A percentile compares a stretch with the other conserved stretches of the same genome.
These are phyloP conservation scores for Corydoras maculifer DNA, from an alignment of 2,113 vertebrate species.

Conservation along the genomic window DNA sequence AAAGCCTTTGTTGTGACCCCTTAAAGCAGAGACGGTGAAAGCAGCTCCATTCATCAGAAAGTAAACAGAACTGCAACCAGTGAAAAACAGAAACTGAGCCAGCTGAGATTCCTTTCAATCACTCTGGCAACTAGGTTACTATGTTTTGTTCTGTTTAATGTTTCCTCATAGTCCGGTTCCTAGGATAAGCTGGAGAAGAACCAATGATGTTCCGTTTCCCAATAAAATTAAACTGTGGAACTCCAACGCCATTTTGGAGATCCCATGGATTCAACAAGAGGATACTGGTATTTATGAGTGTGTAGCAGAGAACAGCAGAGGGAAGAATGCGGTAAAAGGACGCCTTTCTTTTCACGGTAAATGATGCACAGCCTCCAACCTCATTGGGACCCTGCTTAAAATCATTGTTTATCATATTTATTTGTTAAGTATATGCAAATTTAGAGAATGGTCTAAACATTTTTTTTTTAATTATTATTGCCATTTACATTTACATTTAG, in stretches of 20 bases:
- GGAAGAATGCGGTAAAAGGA: conserved; percentile 81
- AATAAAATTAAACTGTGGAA: conserved; percentile 82
- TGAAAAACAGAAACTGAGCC: background rate
- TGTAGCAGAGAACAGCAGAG: conserved; percentile 83
- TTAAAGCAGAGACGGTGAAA: too few relatives aligned
- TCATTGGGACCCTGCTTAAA: background rate
- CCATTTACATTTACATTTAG: too few relatives aligned
- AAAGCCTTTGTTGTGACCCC: too few relatives aligned
- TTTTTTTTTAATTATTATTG: too few relatives aligned
- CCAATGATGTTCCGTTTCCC: conserved; percentile 79
- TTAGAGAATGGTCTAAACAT: too few relatives aligned
- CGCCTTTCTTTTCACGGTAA: conserved; percentile 89
- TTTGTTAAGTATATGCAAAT: too few relatives aligned
- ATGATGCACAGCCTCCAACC: conserved; percentile 20
- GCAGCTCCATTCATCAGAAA: background rate
- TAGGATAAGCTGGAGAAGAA: conserved; percentile 88
- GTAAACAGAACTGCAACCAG: background rate
- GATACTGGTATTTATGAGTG: conserved; percentile 88
- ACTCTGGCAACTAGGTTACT: background rate
- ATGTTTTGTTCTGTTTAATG: conserved; percentile 26
- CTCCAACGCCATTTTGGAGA: conserved; percentile 83
- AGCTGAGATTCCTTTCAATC: background rate
- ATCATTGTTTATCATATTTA: background rate
- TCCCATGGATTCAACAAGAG: conserved; percentile 87
- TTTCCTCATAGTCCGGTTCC: conserved; percentile 76